Conservation (phyloP, 2,113 vertebrate species). For the Zapus hudsonius region DNA sequence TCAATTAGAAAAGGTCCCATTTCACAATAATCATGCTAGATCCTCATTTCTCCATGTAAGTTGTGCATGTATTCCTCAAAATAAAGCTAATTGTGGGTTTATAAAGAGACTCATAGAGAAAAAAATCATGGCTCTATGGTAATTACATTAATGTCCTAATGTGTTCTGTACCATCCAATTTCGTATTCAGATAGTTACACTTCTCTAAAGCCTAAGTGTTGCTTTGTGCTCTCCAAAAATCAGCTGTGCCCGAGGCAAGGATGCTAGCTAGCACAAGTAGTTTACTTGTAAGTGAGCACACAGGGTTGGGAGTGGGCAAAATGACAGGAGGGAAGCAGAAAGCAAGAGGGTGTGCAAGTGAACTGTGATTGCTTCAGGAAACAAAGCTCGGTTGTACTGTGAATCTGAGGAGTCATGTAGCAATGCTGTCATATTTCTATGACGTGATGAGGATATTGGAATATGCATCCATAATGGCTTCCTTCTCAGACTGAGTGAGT, state of each 20-base stretch:
- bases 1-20: neutral
- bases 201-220: neutral
- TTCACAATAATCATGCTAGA: neutral
- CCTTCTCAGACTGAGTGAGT: neutral
- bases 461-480: neutral
- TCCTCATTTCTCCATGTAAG: neutral
- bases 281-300: neutral
- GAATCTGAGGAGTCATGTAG: neutral
- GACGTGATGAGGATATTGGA: neutral
- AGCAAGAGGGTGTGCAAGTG: neutral
- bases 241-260: neutral
- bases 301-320: neutral
- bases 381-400: neutral
- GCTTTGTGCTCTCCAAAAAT: neutral
- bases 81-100: constrained; percentile 16
- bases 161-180: neutral
- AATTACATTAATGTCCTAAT: neutral
- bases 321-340: neutral
- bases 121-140: neutral
- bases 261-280: neutral
- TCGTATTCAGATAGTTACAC: neutral
- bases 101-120: constrained; percentile 28
- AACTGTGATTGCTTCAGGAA: neutral
- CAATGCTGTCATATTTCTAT: neutral
- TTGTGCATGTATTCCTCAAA: neutral